Conservation (phyloP, 2,113 vertebrate species). For the Pomatostomus ruficeps region DNA sequence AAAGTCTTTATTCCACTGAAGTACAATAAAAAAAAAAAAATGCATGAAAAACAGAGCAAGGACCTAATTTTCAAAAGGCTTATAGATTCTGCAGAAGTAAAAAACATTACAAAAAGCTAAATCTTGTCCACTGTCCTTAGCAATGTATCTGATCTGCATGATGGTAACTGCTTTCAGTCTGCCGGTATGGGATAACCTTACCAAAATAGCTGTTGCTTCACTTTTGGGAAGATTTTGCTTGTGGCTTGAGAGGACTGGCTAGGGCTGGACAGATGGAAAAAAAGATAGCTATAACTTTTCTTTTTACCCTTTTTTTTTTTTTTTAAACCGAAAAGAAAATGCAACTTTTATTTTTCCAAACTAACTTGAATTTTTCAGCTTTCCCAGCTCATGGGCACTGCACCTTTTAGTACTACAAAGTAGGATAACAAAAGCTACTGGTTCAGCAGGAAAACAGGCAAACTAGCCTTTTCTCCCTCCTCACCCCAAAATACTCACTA, state of each 20-base stretch:
- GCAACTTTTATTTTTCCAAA: background rate
- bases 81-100: background rate
- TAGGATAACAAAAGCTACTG: background rate
- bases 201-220: background rate
- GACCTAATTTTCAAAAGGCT: background rate
- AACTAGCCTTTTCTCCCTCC: background rate
- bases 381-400: background rate
- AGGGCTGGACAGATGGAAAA: background rate
- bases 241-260: background rate
- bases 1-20: background rate
- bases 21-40: background rate
- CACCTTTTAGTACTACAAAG: background rate
- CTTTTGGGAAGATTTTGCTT: background rate
- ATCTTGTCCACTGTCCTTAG: background rate
- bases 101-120: background rate
- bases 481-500: background rate
- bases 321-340: background rate
- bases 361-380: background rate
- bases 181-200: background rate
- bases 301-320: background rate
- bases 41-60: background rate
- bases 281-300: rapidly evolving
- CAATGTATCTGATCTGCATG: background rate
- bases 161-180: background rate
- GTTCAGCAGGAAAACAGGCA: background rate